Evolutionary conservation across 2,797 vertebrate species (phyloP).

Genomic region (Ciconia nigra): DNA sequence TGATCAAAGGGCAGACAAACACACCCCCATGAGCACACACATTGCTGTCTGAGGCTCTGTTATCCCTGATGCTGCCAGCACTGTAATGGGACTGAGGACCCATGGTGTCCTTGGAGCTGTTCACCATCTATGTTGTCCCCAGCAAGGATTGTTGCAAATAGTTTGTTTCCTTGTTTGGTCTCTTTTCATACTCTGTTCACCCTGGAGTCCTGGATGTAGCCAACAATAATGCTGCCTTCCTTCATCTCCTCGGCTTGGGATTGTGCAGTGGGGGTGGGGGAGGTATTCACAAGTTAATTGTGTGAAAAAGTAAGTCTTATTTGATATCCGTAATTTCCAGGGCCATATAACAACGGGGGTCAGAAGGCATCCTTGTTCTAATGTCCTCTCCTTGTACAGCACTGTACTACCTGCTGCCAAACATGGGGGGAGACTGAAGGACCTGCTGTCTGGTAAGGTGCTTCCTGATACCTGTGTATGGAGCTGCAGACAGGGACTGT

Average conservation of each 20-base stretch:
- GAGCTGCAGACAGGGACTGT: background rate
- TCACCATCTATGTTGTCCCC: background rate
- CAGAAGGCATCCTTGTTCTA: background rate
- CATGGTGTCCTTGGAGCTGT: background rate
- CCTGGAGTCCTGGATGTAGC: background rate
- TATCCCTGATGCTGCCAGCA: background rate
- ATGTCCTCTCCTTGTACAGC: background rate
- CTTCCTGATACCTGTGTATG: fast-evolving
- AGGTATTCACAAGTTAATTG: background rate
- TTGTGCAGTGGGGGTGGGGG: background rate
- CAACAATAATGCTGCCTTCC: background rate
- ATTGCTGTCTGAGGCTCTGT: background rate
- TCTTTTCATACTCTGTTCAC: background rate
- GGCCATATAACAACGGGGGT: background rate
- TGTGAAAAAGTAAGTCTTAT: background rate
- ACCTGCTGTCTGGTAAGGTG: background rate
- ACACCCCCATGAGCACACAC: background rate
- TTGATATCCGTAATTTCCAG: background rate
- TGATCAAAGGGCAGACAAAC: background rate
- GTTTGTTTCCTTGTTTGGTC: background rate
- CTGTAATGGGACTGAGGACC: background rate
- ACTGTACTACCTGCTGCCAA: background rate
- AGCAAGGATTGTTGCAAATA: background rate
- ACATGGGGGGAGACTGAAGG: background rate
- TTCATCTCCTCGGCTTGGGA: background rate